A percentile compares a stretch with the other conserved stretches of the same genome.
phyloP scores from a whole-genome alignment of 2,888 invertebrate species.

The Penaeus monodon region DNA sequence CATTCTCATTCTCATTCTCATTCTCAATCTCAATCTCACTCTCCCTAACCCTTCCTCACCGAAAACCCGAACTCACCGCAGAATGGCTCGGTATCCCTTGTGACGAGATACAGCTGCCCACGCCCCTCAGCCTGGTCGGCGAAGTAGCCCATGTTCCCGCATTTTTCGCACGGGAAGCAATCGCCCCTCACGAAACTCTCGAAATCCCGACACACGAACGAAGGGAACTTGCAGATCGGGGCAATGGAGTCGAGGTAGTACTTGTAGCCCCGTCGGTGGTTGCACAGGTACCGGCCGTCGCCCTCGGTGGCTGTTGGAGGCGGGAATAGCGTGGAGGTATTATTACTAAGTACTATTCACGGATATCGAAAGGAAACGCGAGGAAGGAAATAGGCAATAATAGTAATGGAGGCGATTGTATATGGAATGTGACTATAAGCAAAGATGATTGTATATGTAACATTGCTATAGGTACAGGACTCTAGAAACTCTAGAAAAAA shows the following conservation, averaged over 20 bases:
- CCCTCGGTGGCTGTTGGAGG: conserved; percentile 78
- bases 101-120: conserved; percentile 86
- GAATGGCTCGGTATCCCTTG: conserved; percentile 91
- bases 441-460: too few species aligned
- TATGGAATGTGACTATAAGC: too few species aligned
- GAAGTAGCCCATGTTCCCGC: conserved; percentile 95
- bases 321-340: conserved; percentile 65
- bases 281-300: conserved; percentile 90
- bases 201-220: conserved; percentile 87
- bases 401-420: too few species aligned
- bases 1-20: too few species aligned
- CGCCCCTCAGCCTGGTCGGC: conserved; percentile 86
- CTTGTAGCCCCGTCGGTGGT: conserved; percentile 92
- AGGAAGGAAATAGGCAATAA: too few species aligned
- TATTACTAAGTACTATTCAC: too few species aligned
- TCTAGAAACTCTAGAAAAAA: too few species aligned
- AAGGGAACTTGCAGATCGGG: conserved; percentile 90
- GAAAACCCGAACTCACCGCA: conserved; percentile 22
- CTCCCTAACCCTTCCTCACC: neutral
- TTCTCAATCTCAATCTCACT: neutral
- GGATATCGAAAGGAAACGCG: too few species aligned
- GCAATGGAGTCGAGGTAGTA: conserved; percentile 95
- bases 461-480: too few species aligned
- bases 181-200: conserved; percentile 85
- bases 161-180: conserved; percentile 81